phyloP scores from a whole-genome alignment of 2,797 vertebrate species.

The Psittacula echo region DNA sequence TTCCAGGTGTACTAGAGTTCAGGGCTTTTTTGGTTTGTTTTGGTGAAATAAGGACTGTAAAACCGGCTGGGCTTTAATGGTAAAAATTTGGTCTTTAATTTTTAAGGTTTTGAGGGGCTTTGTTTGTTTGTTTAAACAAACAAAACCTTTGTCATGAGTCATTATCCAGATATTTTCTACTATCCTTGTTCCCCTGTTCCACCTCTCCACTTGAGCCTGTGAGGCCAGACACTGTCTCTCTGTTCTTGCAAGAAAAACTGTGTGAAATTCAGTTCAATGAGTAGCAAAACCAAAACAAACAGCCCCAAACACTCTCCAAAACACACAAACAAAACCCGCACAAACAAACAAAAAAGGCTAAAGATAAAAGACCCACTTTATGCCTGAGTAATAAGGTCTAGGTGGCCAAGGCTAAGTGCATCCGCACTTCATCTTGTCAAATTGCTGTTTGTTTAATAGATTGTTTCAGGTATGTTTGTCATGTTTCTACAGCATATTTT shows the following conservation, averaged over 20 bases:
- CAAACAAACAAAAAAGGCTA: neutral
- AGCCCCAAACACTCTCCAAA: neutral
- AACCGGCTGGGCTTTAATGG: neutral
- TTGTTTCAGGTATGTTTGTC: neutral
- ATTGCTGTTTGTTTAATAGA: neutral
- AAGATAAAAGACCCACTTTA: neutral
- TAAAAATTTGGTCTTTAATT: neutral
- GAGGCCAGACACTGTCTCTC: neutral
- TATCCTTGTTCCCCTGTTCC: fast-evolving
- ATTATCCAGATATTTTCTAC: neutral
- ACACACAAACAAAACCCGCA: fast-evolving
- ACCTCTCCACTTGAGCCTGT: neutral
- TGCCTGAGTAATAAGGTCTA: neutral
- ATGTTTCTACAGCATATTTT: neutral
- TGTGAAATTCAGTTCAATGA: neutral
- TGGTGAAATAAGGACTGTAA: neutral
- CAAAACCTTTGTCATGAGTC: neutral
- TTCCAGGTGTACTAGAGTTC: neutral
- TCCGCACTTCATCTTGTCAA: neutral
- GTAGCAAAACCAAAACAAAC: neutral
- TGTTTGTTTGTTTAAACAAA: neutral
- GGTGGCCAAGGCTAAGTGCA: neutral
- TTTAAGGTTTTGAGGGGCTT: neutral
- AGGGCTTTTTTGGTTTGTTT: neutral
- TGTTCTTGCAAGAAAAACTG: neutral